phyloP scores from a whole-genome alignment of 1,140 invertebrate species.

The Meloidogyne exigua region DNA sequence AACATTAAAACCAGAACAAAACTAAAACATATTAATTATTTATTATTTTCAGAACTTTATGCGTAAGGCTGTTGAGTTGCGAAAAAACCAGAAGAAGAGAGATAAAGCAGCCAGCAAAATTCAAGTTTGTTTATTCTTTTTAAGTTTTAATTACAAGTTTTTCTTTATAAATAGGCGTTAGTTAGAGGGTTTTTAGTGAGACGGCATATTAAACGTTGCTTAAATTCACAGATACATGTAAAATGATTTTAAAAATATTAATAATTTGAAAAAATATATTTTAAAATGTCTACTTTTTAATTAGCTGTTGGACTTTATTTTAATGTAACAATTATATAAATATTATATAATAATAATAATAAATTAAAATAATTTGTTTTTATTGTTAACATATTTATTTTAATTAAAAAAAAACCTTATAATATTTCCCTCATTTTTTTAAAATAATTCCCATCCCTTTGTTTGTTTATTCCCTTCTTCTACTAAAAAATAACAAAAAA shows the following conservation, averaged over 20 bases:
- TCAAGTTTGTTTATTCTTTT: background rate
- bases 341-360: too few species aligned
- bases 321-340: too few species aligned
- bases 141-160: background rate
- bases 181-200: conserved; percentile 6
- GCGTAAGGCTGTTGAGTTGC: background rate
- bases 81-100: background rate
- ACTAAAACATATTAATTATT: background rate
- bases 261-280: too few species aligned
- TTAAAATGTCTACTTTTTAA: too few species aligned
- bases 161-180: background rate
- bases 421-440: background rate
- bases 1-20: background rate
- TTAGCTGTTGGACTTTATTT: too few species aligned
- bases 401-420: too few species aligned
- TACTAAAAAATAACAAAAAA: background rate
- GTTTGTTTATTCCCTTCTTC: conserved; percentile 1
- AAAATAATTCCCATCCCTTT: background rate
- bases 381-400: too few species aligned
- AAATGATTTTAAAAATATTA: background rate
- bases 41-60: conserved; percentile 10
- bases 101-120: conserved; percentile 3
- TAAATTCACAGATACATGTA: background rate
- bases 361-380: too few species aligned
- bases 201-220: background rate